A percentile compares a stretch with the other conserved stretches of the same genome.
phyloP scores from a whole-genome alignment of 2,797 vertebrate species.

The Melanogrammus aeglefinus region DNA sequence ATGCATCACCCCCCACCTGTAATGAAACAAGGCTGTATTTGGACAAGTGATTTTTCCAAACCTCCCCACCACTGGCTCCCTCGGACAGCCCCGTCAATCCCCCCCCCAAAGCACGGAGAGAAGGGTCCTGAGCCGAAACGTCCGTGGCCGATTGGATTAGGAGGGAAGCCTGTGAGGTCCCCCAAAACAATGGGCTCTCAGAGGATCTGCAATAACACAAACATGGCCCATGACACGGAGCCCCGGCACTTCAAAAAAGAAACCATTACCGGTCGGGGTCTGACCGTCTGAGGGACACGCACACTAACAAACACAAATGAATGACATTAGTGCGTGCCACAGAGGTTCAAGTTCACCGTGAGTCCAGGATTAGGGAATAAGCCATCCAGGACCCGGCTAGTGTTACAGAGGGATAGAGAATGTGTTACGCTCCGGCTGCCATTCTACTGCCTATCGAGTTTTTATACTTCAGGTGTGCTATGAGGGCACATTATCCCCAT shows the following conservation, averaged over 20 bases:
- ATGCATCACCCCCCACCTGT: slow-evolving; percentile 55
- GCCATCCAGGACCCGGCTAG: not conserved
- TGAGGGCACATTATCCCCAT: not conserved
- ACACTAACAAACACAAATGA: slow-evolving; percentile 49
- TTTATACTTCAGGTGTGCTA: not conserved
- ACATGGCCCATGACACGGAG: slow-evolving; percentile 61
- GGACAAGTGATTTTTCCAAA: slow-evolving; percentile 62
- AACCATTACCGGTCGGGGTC: slow-evolving; percentile 39
- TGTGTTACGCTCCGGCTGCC: not conserved
- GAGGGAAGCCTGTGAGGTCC: slow-evolving; percentile 68
- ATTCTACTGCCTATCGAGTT: not conserved
- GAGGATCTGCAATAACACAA: slow-evolving; percentile 68
- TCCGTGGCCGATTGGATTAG: slow-evolving; percentile 66
- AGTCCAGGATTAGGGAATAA: slow-evolving; percentile 11
- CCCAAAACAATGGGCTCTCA: slow-evolving; percentile 59
- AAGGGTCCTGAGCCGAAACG: slow-evolving; percentile 55
- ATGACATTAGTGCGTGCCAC: slow-evolving; percentile 17
- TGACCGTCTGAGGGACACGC: slow-evolving; percentile 37
- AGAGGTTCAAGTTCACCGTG: slow-evolving; percentile 35
- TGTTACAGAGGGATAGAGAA: not conserved
- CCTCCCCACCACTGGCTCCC: slow-evolving; percentile 15
- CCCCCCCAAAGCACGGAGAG: slow-evolving; percentile 51
- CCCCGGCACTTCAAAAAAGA: slow-evolving; percentile 52
- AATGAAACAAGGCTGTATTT: slow-evolving; percentile 74
- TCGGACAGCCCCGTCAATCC: slow-evolving; percentile 59